Percentiles rank a stretch among this genome's conserved stretches.
These are phyloP conservation scores for Lepidurus arcticus DNA, from an alignment of 1,140 invertebrate genomes.

Conservation along the genomic window DNA sequence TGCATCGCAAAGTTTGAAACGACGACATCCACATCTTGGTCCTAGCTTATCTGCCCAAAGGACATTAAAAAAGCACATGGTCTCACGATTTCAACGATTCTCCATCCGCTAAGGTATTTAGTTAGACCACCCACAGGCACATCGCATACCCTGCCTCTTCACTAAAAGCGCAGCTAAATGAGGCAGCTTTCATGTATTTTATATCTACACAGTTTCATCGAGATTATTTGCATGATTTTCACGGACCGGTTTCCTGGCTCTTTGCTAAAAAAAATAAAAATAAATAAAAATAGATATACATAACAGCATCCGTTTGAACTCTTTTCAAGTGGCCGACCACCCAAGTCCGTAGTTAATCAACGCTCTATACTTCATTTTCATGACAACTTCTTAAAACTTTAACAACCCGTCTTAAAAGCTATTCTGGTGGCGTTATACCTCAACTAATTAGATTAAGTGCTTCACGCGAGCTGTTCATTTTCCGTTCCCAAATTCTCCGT, in stretches of 20 bases:
- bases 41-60: neutral
- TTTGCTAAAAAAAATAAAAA: neutral
- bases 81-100: conserved; percentile 22
- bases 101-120: neutral
- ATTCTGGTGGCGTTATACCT: neutral
- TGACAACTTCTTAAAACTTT: neutral
- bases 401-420: neutral
- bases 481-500: neutral
- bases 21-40: neutral
- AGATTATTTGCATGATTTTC: neutral
- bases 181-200: neutral
- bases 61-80: neutral
- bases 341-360: neutral
- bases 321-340: conserved; percentile 20
- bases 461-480: conserved; percentile 2
- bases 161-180: neutral
- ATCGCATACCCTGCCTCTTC: neutral
- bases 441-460: neutral
- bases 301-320: neutral
- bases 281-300: neutral
- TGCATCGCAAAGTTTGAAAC: neutral
- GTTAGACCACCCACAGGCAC: neutral
- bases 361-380: neutral
- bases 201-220: neutral
- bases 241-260: neutral